Conservation (phyloP, 37 sponge, comb jelly and placozoan species). For the Agelas oroides region DNA sequence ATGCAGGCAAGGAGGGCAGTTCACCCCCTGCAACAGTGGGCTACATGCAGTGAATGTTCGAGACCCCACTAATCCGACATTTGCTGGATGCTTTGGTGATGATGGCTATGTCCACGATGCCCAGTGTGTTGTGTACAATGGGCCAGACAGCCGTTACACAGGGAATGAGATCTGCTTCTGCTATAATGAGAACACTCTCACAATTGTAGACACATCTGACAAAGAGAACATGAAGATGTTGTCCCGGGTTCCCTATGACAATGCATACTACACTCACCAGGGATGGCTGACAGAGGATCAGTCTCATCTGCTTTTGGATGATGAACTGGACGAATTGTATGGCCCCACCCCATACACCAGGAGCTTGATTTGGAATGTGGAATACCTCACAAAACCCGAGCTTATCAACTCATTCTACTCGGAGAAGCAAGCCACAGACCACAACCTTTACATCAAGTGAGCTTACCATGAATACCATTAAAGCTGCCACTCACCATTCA, state of each 20-base stretch:
- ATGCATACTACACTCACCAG: slow-evolving; percentile 63
- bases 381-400: slow-evolving; percentile 41
- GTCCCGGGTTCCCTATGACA: slow-evolving; percentile 47
- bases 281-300: slow-evolving; percentile 84
- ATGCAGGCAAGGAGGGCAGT: neutral
- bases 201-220: slow-evolving; percentile 72
- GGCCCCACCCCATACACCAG: slow-evolving; percentile 52
- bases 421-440: slow-evolving; percentile 55
- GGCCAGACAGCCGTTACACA: slow-evolving; percentile 48
- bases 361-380: slow-evolving; percentile 71
- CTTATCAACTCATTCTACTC: slow-evolving; percentile 43
- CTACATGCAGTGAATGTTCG: slow-evolving; percentile 69
- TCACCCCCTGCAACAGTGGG: slow-evolving; percentile 60
- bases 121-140: slow-evolving; percentile 79
- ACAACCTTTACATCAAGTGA: slow-evolving; percentile 84
- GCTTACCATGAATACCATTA: no score
- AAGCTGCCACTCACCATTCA: no score
- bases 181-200: slow-evolving; percentile 82
- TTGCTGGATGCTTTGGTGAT: slow-evolving; percentile 55
- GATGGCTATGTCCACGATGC: slow-evolving; percentile 86
- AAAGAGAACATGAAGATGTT: slow-evolving; percentile 52
- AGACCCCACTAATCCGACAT: slow-evolving; percentile 55
- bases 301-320: slow-evolving; percentile 63
- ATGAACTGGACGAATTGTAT: slow-evolving; percentile 78
- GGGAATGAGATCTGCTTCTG: slow-evolving; percentile 77